Conservation (phyloP, 1,140 invertebrate species). For the Helicorthomorpha holstii region DNA sequence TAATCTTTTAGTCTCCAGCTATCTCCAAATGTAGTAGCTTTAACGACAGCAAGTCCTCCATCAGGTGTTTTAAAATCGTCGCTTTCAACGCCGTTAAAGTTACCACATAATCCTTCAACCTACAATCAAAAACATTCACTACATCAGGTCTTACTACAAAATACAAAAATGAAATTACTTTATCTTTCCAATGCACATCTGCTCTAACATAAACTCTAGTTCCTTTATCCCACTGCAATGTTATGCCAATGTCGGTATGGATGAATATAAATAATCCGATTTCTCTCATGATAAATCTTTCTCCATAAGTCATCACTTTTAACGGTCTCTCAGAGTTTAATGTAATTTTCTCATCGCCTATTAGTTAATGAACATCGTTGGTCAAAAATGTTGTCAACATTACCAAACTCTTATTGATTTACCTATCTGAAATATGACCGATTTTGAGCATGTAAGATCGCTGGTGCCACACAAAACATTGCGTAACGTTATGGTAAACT, state of each 20-base stretch:
- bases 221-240: slow-evolving; percentile 69
- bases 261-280: slow-evolving; percentile 59
- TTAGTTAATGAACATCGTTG: no score
- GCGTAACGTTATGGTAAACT: slow-evolving; percentile 27
- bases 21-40: slow-evolving; percentile 57
- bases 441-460: slow-evolving; percentile 72
- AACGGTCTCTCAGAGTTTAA: slow-evolving; percentile 7
- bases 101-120: slow-evolving; percentile 73
- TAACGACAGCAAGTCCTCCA: slow-evolving; percentile 48
- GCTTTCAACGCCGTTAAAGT: slow-evolving; percentile 62
- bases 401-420: slow-evolving; percentile 12
- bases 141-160: background rate
- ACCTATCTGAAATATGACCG: slow-evolving; percentile 45
- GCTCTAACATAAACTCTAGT: slow-evolving; percentile 62
- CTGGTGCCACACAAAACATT: slow-evolving; percentile 68
- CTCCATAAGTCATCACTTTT: slow-evolving; percentile 11
- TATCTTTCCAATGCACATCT: slow-evolving; percentile 51
- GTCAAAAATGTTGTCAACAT: background rate
- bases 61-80: slow-evolving; percentile 72
- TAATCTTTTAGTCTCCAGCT: slow-evolving; percentile 66
- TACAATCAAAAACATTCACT: slow-evolving; percentile 18
- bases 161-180: slow-evolving; percentile 26
- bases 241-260: slow-evolving; percentile 54
- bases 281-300: slow-evolving; percentile 32
- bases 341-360: slow-evolving; percentile 8